phyloP scores from a whole-genome alignment of 2,888 invertebrate genomes.

The Tubiluchus corallicola region DNA sequence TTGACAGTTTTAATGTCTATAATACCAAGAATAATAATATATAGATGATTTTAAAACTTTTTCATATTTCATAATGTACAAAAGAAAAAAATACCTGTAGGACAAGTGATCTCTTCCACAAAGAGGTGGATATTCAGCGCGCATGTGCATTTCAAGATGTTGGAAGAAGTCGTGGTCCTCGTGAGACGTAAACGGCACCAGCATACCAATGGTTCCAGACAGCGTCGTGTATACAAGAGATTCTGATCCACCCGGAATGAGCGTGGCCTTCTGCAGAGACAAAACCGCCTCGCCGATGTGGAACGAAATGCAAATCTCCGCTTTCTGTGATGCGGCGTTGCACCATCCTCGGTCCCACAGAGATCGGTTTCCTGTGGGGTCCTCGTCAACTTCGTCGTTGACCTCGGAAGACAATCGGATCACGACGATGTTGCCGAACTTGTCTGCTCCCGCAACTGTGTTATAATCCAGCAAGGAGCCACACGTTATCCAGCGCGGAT shows the following conservation, averaged over 20 bases:
- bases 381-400: conserved; percentile 95
- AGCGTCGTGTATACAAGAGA: conserved; percentile 87
- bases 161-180: conserved; percentile 98
- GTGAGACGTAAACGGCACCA: conserved; percentile 81
- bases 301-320: conserved; percentile 70
- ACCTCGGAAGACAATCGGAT: conserved; percentile 70
- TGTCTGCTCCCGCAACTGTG: conserved; percentile 87
- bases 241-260: conserved; percentile 94
- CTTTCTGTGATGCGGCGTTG: conserved; percentile 91
- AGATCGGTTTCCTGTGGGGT: conserved; percentile 94
- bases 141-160: conserved; percentile 98
- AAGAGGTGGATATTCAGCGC: conserved; percentile 83
- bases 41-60: too few species aligned
- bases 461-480: conserved; percentile 84
- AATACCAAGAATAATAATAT: too few species aligned
- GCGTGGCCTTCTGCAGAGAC: conserved; percentile 62
- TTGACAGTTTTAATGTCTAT: too few species aligned
- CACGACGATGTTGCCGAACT: conserved; percentile 88
- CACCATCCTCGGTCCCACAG: conserved; percentile 73
- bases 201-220: conserved; percentile 74
- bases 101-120: conserved; percentile 95
- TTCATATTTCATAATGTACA: too few species aligned
- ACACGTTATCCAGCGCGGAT: conserved; percentile 87
- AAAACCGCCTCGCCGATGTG: conserved; percentile 90
- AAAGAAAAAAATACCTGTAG: conserved; percentile 35